Base-by-base conservation (phyloP, 2,888 invertebrate species). In the Geophilus truncorum region DNA sequence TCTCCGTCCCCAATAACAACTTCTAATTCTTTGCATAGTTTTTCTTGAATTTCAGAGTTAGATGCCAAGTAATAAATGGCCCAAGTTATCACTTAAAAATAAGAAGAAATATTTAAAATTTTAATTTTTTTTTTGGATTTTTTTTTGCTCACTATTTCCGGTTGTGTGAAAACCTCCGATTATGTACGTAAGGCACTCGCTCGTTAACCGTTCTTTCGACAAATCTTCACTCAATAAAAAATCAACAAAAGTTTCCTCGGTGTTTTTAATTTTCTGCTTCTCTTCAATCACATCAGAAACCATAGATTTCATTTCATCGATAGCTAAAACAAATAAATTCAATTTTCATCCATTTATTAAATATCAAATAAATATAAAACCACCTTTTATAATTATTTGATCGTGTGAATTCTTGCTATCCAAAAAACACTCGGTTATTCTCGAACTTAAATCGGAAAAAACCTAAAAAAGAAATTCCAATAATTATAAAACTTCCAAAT, bases 31-130 rank as follows among this genome's bases (percentile, higher is more conserved):
- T 85, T 81, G 77, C 83, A 83, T 5, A 86, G 79, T 81, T 85
- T 85, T 28, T 87, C 85, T 81, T 88, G 86, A 1, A 86, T 81
- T 18, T 87, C 85, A 7, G 82, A 83, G 80, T 87, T 85, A 1
- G 84, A 84, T 3, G 86, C 86, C 80, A 88, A 82, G 83, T 86
- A 87, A 82, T 87, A 87, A 18, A 87, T 79, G 5, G 84, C 82
- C 87, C 87, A 88, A 0, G 86, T 85, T 75, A 87, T 81, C 78
- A 85, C 87, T 87, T n/a, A n/a, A n/a, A 85, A 10, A 32, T 2
- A 77, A 81, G 57, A 30, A 28, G 12, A 78, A 81, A 82, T 21
- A 30, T 32, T 36, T 51, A 28, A 45, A 28, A 10, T 12, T 10
- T 32, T 23, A 45, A 62, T 9, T 36, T 7, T 32, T 5, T 32